Evolutionary conservation across 2,888 invertebrate genomes (phyloP).

Genomic region (Xanthorhoe spadicearia): DNA sequence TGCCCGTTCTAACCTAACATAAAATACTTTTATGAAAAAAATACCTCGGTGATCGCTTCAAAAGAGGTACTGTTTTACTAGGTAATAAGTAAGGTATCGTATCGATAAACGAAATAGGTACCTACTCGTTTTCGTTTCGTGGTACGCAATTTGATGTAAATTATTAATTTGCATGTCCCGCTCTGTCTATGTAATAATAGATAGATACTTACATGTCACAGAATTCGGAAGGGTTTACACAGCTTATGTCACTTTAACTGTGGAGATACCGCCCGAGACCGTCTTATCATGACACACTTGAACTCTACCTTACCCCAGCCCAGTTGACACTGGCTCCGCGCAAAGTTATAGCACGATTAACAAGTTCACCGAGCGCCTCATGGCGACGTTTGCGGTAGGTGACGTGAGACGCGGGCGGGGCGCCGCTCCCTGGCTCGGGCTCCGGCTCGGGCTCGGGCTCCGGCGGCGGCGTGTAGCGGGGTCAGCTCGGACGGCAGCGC

Average conservation of each 20-base stretch:
- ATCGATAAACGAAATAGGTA: background rate
- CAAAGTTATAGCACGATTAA: constrained; percentile 9
- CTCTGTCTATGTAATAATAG: background rate
- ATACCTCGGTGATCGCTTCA: too few species aligned
- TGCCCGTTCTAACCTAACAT: too few species aligned
- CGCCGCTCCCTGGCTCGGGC: constrained; percentile 5
- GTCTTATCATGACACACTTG: constrained; percentile 5
- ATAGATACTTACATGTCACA: constrained; percentile 7
- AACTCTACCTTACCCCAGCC: constrained; percentile 15
- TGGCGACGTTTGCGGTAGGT: background rate
- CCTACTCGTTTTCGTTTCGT: background rate
- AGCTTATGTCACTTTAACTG: constrained; percentile 1
- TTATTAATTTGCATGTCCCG: constrained; percentile 21
- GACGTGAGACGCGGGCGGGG: constrained; percentile 18
- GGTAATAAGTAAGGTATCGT: background rate
- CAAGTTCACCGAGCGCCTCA: constrained; percentile 22
- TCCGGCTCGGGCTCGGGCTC: constrained; percentile 21
- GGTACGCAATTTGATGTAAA: constrained; percentile 16
- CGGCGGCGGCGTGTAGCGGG: constrained; percentile 26
- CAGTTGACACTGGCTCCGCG: constrained; percentile 6
- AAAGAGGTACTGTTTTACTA: too few species aligned
- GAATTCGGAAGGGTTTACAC: background rate
- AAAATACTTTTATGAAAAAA: too few species aligned
- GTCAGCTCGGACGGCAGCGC: background rate
- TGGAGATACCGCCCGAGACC: background rate